Percentiles rank a stretch among this genome's conserved stretches.
phyloP scores from a whole-genome alignment of 64 coral and sea anemone genomes.

The Exaiptasia diaphana region DNA sequence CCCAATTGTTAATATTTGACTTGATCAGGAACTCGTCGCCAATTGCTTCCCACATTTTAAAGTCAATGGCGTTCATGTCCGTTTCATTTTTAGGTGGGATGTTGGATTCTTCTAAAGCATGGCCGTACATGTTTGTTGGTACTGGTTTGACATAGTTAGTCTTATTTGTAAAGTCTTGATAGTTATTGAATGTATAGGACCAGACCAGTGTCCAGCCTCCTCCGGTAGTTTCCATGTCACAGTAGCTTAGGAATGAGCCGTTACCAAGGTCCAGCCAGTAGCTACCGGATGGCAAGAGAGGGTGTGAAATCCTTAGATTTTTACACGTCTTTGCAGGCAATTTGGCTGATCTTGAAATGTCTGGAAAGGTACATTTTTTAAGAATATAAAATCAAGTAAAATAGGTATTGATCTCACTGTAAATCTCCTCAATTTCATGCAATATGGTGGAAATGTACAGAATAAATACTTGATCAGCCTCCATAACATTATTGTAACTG shows the following conservation, averaged over 20 bases:
- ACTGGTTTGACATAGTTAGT: neutral
- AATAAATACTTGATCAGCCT: too few relatives aligned
- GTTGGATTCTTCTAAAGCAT: neutral
- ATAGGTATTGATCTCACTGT: too few relatives aligned
- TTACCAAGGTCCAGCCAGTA: neutral
- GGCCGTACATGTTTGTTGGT: neutral
- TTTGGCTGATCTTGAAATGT: neutral
- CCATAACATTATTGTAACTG: too few relatives aligned
- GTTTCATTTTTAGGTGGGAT: neutral
- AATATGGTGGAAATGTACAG: too few relatives aligned
- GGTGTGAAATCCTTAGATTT: neutral
- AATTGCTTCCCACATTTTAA: neutral
- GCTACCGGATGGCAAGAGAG: neutral
- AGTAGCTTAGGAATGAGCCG: neutral
- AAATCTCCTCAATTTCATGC: too few relatives aligned
- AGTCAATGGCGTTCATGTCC: neutral
- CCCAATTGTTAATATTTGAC: constrained; percentile 44
- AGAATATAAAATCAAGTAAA: too few relatives aligned
- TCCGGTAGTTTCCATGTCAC: constrained; percentile 34
- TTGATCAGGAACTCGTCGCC: constrained; percentile 14
- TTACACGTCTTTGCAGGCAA: neutral
- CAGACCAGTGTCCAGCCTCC: constrained; percentile 19
- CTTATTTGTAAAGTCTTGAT: neutral
- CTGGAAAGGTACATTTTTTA: too few relatives aligned
- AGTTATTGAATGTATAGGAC: neutral